These are phyloP conservation scores for Carassius gibelio DNA, from an alignment of 2,113 vertebrate genomes.

Conservation along the genomic window DNA sequence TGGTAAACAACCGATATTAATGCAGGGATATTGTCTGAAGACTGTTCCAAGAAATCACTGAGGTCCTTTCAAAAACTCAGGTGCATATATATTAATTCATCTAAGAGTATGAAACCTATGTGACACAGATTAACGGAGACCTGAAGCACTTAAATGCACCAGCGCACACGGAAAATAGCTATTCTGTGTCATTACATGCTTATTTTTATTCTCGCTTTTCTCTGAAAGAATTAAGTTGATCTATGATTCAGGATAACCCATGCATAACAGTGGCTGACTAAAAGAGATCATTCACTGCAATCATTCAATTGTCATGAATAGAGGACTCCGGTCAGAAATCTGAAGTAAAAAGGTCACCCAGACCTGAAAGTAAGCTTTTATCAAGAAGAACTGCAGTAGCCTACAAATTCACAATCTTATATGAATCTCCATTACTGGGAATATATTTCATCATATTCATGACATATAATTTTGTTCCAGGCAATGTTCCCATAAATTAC, in stretches of 20 bases:
- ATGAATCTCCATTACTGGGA: slow-evolving; percentile 34
- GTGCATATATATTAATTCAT: background rate
- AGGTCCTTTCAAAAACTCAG: background rate
- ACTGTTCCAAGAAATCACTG: background rate
- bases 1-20: slow-evolving; percentile 16
- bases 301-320: slow-evolving; percentile 25
- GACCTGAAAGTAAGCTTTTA: slow-evolving; percentile 21
- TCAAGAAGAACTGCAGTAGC: slow-evolving; percentile 15
- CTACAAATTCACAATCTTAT: slow-evolving; percentile 26
- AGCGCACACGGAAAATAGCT: background rate
- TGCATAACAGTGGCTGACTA: slow-evolving; percentile 8
- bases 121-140: background rate
- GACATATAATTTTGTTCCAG: slow-evolving; percentile 51
- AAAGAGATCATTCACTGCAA: slow-evolving; percentile 25
- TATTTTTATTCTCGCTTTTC: slow-evolving; percentile 9
- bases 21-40: background rate
- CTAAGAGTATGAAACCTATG: background rate
- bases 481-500: slow-evolving; percentile 54
- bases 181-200: slow-evolving; percentile 25
- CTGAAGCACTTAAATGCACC: slow-evolving; percentile 12
- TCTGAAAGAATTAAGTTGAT: slow-evolving; percentile 24
- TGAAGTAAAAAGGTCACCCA: slow-evolving; percentile 9
- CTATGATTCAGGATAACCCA: background rate
- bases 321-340: slow-evolving; percentile 2
- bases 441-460: slow-evolving; percentile 44